A percentile compares a stretch with the other conserved stretches of the same genome.
Conservation (phyloP, 2,113 vertebrate genomes). For the Zosterops lateralis region DNA sequence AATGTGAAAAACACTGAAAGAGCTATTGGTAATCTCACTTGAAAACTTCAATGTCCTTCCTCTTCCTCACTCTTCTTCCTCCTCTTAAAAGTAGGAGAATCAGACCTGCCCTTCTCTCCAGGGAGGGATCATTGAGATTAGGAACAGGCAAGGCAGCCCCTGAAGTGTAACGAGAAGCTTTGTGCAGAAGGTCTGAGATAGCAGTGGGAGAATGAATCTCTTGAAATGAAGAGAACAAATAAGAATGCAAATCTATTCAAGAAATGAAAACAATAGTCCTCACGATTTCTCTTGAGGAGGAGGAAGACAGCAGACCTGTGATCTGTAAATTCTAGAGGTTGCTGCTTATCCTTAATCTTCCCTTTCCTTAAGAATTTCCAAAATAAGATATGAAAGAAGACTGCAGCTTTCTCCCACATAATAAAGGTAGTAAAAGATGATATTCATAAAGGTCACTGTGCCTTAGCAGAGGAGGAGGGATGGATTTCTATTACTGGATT, state of each 20-base stretch:
- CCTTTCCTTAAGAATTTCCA: neutral
- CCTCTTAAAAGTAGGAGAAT: neutral
- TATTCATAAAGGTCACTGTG: neutral
- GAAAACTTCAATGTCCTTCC: neutral
- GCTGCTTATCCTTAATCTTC: neutral
- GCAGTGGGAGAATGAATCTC: neutral
- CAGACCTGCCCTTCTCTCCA: neutral
- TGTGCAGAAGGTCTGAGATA: neutral
- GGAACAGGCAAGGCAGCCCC: neutral
- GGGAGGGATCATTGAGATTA: neutral
- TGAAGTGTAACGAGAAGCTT: neutral
- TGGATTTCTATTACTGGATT: slow-evolving; percentile 6
- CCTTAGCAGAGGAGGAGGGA: neutral
- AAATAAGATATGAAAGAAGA: neutral
- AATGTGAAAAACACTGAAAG: neutral
- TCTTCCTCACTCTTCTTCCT: neutral
- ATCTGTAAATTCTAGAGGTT: neutral
- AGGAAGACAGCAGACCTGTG: neutral
- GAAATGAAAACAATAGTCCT: neutral
- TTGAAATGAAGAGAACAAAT: neutral
- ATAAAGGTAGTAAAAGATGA: neutral
- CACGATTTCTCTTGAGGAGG: neutral
- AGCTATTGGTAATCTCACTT: neutral
- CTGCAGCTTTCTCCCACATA: neutral
- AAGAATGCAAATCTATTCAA: neutral